Evolutionary conservation across 2,888 invertebrate species (phyloP), one percentile per base, ranked within the genome.

Genomic region (Periphyllus acericola): DNA sequence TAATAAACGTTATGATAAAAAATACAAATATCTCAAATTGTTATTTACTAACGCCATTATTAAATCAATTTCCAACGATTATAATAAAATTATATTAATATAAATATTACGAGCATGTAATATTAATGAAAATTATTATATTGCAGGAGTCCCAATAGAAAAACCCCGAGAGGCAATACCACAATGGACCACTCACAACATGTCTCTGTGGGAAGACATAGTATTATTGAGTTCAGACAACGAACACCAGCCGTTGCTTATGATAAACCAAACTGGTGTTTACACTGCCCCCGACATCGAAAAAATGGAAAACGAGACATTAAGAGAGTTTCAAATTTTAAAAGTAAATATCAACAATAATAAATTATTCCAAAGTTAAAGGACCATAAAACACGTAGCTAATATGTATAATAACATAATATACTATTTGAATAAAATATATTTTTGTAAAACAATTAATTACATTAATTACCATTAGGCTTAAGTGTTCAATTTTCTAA

Each of bases 301-400:
- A 85, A 87, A 89, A 85, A 84, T 90, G 80, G 90, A 90, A 89
- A 89, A 89, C 68, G 90, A 90, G 71, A 91, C 91, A 19, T 89
- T 90, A 82, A 89, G 90, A 79, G 90, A 91, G 88, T 91, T 91
- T 81, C 89, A 90, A 46, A 81, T 90, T 34, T 90, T 91, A 34
- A 91, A 91, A 90, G 91, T 91, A 89, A 86, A 55, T 81, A 66
- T 86, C 72, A 76, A 74, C 60, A 60, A 60, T n/a, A n/a, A 6
- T 3, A 25, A 60, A 25, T 60, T 1, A 55, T 60, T 60, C 5
- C 60, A 60, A 60, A 60, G 4, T 25, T 21, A 60, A 60, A 25
- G 60, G 60, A 60, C 55, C 21, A 46, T 11, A 46, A n/a, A 46
- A 14, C 14, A 46, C 14, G 46, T 46, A 46, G 14, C 14, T 0